Conservation (phyloP, 2,113 vertebrate genomes). For the Chloroceryle aenea region DNA sequence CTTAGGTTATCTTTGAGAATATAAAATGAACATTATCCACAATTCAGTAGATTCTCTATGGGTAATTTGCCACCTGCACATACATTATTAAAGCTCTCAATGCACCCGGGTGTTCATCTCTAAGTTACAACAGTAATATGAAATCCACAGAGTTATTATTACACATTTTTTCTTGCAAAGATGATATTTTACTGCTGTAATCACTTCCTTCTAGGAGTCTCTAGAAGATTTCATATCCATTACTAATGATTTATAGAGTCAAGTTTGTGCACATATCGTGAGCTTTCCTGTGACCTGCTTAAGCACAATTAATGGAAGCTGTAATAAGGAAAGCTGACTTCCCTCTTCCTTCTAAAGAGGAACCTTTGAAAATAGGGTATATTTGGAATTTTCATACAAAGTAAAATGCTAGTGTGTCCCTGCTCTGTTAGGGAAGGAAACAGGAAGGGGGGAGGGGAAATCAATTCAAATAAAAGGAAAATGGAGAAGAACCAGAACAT, state of each 20-base stretch:
- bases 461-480: background rate
- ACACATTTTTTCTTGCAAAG: background rate
- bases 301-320: conserved; percentile 56
- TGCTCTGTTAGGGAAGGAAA: conserved; percentile 11
- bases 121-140: conserved; percentile 12
- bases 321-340: conserved; percentile 7
- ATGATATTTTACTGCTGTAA: conserved; percentile 13
- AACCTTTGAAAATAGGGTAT: background rate
- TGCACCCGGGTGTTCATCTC: background rate
- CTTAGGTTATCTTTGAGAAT: background rate
- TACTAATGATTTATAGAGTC: conserved; percentile 14
- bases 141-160: conserved; percentile 32
- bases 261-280: background rate
- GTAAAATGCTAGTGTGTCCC: background rate
- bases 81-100: conserved; percentile 13
- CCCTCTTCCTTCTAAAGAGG: background rate
- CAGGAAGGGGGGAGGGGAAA: background rate
- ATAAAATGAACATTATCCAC: background rate
- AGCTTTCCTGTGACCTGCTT: conserved; percentile 6
- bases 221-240: background rate
- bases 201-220: background rate
- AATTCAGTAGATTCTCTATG: background rate
- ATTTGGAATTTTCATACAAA: background rate
- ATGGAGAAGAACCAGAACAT: background rate
- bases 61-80: conserved; percentile 40